Percentiles rank a stretch among this genome's conserved stretches.
Evolutionary conservation across 2,888 invertebrate species (phyloP).

Genomic region (Leptopterna dolabrata): DNA sequence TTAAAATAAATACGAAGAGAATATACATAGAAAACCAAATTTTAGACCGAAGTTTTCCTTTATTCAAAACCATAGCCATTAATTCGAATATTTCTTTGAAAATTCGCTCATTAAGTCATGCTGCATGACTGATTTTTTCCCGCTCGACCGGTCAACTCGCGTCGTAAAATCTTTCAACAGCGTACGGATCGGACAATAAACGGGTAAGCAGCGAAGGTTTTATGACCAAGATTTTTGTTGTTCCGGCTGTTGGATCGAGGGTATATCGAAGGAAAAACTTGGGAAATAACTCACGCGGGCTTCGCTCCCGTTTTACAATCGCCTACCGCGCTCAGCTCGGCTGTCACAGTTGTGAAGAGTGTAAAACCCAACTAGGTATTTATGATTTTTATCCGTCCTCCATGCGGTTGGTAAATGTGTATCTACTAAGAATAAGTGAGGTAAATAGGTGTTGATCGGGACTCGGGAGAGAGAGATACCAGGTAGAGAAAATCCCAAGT

Average conservation of each 20-base stretch:
- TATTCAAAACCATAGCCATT: no score
- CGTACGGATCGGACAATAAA: constrained; percentile 3
- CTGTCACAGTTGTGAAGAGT: not conserved
- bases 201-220: not conserved
- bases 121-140: not conserved
- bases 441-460: no score
- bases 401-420: no score
- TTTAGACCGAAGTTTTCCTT: no score
- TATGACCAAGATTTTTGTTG: not conserved
- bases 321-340: not conserved
- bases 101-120: not conserved
- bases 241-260: not conserved
- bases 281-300: not conserved
- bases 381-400: no score
- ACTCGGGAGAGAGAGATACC: no score
- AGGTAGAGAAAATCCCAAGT: no score
- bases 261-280: not conserved
- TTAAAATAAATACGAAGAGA: no score
- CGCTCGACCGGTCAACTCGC: not conserved
- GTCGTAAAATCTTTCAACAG: not conserved
- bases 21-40: no score
- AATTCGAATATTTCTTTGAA: no score
- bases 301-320: not conserved
- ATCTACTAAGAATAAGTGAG: no score
- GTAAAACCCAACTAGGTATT: no score